Conservation (phyloP, 2,113 vertebrate species). For the Cyphotilapia sp. region DNA sequence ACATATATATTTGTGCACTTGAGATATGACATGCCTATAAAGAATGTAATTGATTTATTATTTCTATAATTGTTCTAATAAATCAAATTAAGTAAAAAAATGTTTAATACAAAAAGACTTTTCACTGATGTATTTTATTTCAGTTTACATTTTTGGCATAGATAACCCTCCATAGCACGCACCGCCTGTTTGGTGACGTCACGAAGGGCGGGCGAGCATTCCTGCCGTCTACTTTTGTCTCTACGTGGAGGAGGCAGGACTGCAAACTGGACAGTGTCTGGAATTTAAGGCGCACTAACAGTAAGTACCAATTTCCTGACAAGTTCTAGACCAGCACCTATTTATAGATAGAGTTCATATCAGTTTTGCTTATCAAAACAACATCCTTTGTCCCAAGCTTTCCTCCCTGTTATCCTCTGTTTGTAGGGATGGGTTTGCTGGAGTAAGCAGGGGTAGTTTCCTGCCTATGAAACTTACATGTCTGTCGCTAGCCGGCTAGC, state of each 20-base stretch:
- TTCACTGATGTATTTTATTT: neutral
- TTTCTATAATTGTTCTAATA: neutral
- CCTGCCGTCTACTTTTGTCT: constrained; percentile 50
- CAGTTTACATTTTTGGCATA: neutral
- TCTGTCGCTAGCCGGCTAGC: constrained; percentile 43
- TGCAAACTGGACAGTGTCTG: constrained; percentile 50
- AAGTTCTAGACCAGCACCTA: neutral
- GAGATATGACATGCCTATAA: neutral
- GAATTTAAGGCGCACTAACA: constrained; percentile 50
- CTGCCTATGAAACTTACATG: constrained; percentile 38
- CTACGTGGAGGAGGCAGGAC: constrained; percentile 60
- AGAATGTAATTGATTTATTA: neutral
- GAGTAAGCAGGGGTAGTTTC: constrained; percentile 21
- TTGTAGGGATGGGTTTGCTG: neutral
- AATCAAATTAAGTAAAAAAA: neutral
- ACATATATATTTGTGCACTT: neutral
- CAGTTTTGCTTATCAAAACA: neutral
- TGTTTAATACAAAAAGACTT: neutral
- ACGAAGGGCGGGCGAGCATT: constrained; percentile 47
- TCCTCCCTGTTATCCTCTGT: neutral
- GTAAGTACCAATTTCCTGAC: constrained; percentile 57
- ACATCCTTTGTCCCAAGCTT: neutral
- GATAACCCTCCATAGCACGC: accelerated
- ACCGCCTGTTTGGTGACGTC: constrained; percentile 21
- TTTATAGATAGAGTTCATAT: neutral